Evolutionary conservation across 2,113 vertebrate genomes (phyloP).

Genomic region (Bungarus multicinctus): DNA sequence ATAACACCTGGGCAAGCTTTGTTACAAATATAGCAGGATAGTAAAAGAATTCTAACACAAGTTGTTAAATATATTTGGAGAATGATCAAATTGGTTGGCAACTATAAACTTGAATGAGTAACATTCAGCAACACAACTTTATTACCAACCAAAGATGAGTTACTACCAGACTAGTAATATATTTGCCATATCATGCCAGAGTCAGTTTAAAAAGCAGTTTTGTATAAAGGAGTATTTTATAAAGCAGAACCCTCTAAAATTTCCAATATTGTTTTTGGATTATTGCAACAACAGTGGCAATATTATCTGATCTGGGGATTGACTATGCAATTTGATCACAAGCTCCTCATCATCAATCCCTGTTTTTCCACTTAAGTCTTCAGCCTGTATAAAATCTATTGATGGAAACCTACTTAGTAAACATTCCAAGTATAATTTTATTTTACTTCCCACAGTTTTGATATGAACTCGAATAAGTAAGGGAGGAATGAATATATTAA

Average conservation of each 20-base stretch:
- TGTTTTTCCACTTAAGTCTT: not conserved
- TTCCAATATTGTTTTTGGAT: not conserved
- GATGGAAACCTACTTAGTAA: not conserved
- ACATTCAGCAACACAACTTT: not conserved
- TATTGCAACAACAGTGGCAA: not conserved
- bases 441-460: not conserved
- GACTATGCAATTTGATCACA: not conserved
- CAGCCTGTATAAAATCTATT: not conserved
- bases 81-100: not conserved
- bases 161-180: not conserved
- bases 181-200: not conserved
- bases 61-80: not conserved
- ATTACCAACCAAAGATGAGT: not conserved
- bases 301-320: not conserved
- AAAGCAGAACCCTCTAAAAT: not conserved
- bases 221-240: not conserved
- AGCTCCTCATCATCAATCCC: not conserved
- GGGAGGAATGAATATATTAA: not conserved
- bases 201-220: not conserved
- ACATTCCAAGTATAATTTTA: not conserved
- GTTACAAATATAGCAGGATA: not conserved
- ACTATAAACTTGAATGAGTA: not conserved
- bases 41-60: not conserved
- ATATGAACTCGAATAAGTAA: not conserved
- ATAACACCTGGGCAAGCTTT: not conserved